Evolutionary conservation across 1,140 invertebrate species (phyloP), one percentile per base, ranked within the genome.

Genomic region (Drosophila ohnishii): DNA sequence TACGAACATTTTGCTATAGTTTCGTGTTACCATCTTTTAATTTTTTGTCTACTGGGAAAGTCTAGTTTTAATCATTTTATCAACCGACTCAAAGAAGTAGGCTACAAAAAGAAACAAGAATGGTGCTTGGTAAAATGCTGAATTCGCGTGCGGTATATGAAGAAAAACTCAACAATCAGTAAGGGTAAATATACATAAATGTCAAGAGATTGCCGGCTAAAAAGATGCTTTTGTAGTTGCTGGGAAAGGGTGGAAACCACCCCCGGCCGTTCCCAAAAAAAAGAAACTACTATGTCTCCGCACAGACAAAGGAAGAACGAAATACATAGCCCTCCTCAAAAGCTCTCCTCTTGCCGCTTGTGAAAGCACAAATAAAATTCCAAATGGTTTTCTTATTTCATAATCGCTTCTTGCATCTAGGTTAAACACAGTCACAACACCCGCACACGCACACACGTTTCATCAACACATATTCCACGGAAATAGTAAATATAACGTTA

Each of bases 321-420:
- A 37, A 10, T 22, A 37, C 19, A 37, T 25, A 55, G 14, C 11
- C 19, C 19, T 35, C 13, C 19, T 35, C 7, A 45, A 58, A 14
- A 50, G 16, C 37, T 40, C 48, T 63, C 22, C 10, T 22, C 14
- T 30, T 14, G 16, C 61, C 44, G 16, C 14, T 64, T 32, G 25
- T 47, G 14, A 32, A 25, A 66, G 37, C 28, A 42, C 34, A 40
- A 55, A 82, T 16, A 48, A 48, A 42, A 50, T 40, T 51, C 14
- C 40, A 84, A 86, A 65, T 47, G 53, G 58, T 69, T 57, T 75
- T 64, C 74, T 78, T 88, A 88, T 88, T 88, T 88, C 84, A 88
- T 88, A 88, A 88, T 84, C 84, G 61, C 57, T 72, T 72, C 59
- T 64, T 42, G 77, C 51, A 83, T 78, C 80, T 80, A 87, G 84